phyloP scores from a whole-genome alignment of 2,888 invertebrate species.

The Dryococelus australis region DNA sequence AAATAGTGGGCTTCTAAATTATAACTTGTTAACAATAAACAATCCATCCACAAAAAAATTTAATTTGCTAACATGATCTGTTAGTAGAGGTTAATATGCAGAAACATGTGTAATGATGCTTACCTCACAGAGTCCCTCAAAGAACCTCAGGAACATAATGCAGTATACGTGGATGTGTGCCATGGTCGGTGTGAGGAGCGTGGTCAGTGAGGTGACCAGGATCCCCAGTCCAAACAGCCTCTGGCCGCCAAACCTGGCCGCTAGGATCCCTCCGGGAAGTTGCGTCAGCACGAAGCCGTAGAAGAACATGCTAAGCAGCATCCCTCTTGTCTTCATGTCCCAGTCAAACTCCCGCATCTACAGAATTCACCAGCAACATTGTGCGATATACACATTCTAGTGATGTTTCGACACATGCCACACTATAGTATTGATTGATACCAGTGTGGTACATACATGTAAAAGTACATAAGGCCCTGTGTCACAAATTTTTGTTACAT shows the following conservation, averaged over 20 bases:
- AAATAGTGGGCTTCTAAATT: too few relatives aligned
- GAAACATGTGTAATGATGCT: not conserved
- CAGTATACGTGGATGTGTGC: not conserved
- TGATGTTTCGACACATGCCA: too few relatives aligned
- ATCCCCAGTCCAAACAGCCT: not conserved
- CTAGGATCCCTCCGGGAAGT: not conserved
- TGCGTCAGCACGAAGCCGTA: constrained; percentile 9
- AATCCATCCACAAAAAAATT: too few relatives aligned
- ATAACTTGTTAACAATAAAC: too few relatives aligned
- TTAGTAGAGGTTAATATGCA: too few relatives aligned
- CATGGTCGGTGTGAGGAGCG: not conserved
- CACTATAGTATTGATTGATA: too few relatives aligned
- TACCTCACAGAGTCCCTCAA: not conserved
- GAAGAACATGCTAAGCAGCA: not conserved
- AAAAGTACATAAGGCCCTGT: too few relatives aligned
- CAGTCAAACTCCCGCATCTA: not conserved
- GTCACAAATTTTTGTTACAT: too few relatives aligned
- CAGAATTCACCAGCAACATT: not conserved
- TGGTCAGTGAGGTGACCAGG: not conserved
- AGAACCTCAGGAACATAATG: not conserved
- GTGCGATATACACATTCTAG: too few relatives aligned
- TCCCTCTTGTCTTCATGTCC: not conserved
- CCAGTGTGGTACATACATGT: too few relatives aligned
- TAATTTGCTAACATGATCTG: too few relatives aligned
- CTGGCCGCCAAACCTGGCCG: not conserved